Conservation (phyloP, 2,888 invertebrate genomes). For the Lasioglossum calceatum region DNA sequence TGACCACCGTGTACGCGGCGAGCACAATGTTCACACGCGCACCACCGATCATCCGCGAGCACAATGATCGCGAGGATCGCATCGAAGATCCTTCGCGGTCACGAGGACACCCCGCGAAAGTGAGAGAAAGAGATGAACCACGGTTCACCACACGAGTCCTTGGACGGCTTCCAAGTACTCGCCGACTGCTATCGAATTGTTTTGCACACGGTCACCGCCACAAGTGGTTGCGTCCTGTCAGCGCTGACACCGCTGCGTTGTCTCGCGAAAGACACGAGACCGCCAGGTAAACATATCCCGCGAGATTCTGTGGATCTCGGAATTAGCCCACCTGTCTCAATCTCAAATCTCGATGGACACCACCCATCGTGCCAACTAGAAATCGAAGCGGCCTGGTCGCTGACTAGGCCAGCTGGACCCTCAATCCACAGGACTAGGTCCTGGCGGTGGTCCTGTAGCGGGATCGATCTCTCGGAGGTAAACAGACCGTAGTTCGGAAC, state of each 20-base stretch:
- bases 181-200: slow-evolving; percentile 31
- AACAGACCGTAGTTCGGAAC: slow-evolving; percentile 27
- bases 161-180: slow-evolving; percentile 51
- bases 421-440: neutral
- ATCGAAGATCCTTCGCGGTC: slow-evolving; percentile 34
- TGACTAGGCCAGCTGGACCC: slow-evolving; percentile 23
- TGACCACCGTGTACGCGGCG: slow-evolving; percentile 25
- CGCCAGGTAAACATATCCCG: neutral
- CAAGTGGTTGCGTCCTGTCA: slow-evolving; percentile 81
- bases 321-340: neutral
- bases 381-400: slow-evolving; percentile 15
- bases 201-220: slow-evolving; percentile 70
- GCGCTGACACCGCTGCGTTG: slow-evolving; percentile 10
- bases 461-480: slow-evolving; percentile 23
- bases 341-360: slow-evolving; percentile 19
- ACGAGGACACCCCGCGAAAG: slow-evolving; percentile 5
- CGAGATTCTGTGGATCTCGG: slow-evolving; percentile 31
- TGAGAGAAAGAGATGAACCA: neutral
- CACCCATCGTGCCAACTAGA: slow-evolving; percentile 47
- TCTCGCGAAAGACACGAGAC: slow-evolving; percentile 4
- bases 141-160: slow-evolving; percentile 21
- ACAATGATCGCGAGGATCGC: slow-evolving; percentile 15
- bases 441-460: neutral
- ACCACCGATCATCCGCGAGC: slow-evolving; percentile 24
- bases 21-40: slow-evolving; percentile 34